Conservation (phyloP, 2,797 vertebrate genomes). For the Meda fulgida region DNA sequence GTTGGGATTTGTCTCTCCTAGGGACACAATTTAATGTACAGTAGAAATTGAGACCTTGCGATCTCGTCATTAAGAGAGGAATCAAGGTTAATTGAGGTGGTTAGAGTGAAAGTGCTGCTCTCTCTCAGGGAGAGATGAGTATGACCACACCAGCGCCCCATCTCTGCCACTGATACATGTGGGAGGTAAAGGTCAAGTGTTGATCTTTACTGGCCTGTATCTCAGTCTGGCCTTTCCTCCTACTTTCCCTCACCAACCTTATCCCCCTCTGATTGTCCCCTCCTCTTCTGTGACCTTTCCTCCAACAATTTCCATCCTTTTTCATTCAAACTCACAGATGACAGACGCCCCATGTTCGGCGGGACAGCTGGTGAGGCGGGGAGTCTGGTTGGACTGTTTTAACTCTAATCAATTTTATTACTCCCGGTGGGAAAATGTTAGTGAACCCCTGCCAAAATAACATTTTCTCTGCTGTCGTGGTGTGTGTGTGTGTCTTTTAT, state of each 20-base stretch:
- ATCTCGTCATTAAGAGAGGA: constrained; percentile 42
- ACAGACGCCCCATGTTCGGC: constrained; percentile 74
- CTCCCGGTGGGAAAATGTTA: constrained; percentile 69
- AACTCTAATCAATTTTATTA: constrained; percentile 80
- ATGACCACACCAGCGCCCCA: constrained; percentile 57
- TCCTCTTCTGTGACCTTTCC: constrained; percentile 64
- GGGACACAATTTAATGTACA: constrained; percentile 46
- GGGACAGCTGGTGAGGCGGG: constrained; percentile 74
- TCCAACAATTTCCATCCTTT: constrained; percentile 48
- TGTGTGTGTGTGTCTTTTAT: not conserved
- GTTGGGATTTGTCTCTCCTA: constrained; percentile 10
- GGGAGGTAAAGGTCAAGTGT: constrained; percentile 71
- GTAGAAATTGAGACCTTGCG: constrained; percentile 39
- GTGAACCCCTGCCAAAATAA: constrained; percentile 63
- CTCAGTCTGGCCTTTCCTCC: not conserved
- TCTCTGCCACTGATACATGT: constrained; percentile 72
- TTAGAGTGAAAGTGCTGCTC: constrained; percentile 77
- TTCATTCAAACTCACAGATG: constrained; percentile 75
- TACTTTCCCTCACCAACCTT: constrained; percentile 20
- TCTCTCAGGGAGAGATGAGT: constrained; percentile 58
- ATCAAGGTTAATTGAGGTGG: constrained; percentile 80
- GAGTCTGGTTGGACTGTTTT: constrained; percentile 75
- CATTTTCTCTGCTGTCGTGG: constrained; percentile 59
- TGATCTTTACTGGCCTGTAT: constrained; percentile 47
- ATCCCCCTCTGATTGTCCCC: constrained; percentile 1